Evolutionary conservation across 2,888 invertebrate genomes (phyloP), one percentile per base, ranked within the genome.

Genomic region (Tachina grossa): DNA sequence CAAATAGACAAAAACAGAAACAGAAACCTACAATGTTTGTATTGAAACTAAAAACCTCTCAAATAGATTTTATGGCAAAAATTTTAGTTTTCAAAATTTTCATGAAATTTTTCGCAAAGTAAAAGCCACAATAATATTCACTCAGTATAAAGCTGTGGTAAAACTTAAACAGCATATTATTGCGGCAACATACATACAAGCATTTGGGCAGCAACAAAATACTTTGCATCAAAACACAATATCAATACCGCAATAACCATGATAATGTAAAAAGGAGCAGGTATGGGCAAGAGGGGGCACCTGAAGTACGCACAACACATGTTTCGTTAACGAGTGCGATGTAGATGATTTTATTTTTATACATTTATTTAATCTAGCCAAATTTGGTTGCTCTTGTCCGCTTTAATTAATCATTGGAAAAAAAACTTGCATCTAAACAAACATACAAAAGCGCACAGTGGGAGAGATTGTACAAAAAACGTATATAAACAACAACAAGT

Each of bases 61-160:
- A 63, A 79, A 72, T 19, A 63, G 47, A 55, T 45, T 71, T 47
- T 14, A 31, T 39, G 31, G 61, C 39, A 71, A 78, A 78, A 63
- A 49, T 75, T 65, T 43, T 53, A 55, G 1, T 14, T 16, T 16
- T 31, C 31, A 43, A 43, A 75, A 47, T 31, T 43, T 77, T 68
- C 63, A 49, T 71, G 55, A 66, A 81, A 81, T 77, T 68, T 84
- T 74, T 53, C 41, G 41, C 59, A 55, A 65, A 66, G 63, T 63
- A 49, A 76, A 80, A 84, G 66, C 84, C 84, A 63, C 84, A 85
- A 81, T 74, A 81, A 74, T 81, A 85, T 81, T 72, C 84, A 85
- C 77, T 85, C 59, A 47, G 76, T 74, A 72, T 74, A 76, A 63
- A 84, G 74, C 55, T 77, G 84, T 72, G 84, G 84, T 77, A 31